A percentile compares a stretch with the other conserved stretches of the same genome.
Conservation (phyloP, 2,113 vertebrate genomes). For the Seriola dumerili region DNA sequence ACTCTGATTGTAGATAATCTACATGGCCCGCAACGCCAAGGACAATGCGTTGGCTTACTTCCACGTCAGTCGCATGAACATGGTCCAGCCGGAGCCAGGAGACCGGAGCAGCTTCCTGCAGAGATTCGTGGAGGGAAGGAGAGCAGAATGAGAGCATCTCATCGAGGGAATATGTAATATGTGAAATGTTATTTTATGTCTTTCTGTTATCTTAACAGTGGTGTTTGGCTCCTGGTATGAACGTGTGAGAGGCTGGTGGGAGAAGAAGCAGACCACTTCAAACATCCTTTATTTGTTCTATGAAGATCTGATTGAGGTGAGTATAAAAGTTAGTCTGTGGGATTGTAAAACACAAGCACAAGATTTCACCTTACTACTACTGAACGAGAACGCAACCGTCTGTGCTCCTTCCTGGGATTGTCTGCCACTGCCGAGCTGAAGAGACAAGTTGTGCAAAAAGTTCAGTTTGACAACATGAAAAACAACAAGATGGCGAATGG, state of each 20-base stretch:
- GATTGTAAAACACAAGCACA: not conserved
- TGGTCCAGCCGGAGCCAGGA: too few relatives aligned
- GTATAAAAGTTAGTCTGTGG: not conserved
- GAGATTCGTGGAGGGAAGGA: constrained; percentile 38
- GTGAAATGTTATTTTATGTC: not conserved
- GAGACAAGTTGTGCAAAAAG: constrained; percentile 49
- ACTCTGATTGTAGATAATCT: not conserved
- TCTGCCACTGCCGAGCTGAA: constrained; percentile 52
- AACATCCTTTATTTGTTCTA: constrained; percentile 46
- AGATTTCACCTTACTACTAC: constrained; percentile 11
- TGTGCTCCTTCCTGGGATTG: constrained; percentile 80
- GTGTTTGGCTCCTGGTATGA: constrained; percentile 46
- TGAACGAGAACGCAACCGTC: constrained; percentile 59
- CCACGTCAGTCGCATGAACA: too few relatives aligned
- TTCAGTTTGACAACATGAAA: constrained; percentile 84
- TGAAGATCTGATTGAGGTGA: constrained; percentile 41
- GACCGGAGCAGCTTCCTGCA: constrained; percentile 4
- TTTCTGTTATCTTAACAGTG: constrained; percentile 13
- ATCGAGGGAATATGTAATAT: not conserved
- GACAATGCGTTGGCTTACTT: too few relatives aligned
- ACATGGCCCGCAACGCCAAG: too few relatives aligned
- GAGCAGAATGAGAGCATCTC: not conserved
- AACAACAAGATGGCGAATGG: constrained; percentile 82
- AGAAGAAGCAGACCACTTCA: constrained; percentile 26
- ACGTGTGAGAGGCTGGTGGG: constrained; percentile 41